Percentiles rank a stretch among this genome's conserved stretches.
These are phyloP conservation scores for Volucella bombylans DNA, from an alignment of 2,888 invertebrate genomes.

Conservation along the genomic window DNA sequence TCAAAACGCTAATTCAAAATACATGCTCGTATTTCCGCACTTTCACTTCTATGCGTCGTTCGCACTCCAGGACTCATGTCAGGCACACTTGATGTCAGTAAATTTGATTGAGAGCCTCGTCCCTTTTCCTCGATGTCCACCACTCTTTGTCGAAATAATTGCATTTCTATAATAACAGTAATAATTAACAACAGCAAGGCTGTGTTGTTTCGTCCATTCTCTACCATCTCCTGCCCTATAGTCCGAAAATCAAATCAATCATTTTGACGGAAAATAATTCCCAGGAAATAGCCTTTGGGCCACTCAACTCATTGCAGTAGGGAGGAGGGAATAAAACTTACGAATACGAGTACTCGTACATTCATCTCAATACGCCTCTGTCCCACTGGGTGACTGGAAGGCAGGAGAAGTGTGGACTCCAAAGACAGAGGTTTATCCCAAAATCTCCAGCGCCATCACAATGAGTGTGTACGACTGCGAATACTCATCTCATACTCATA, in stretches of 20 bases:
- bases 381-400: constrained; percentile 19
- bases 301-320: constrained; percentile 19
- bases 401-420: constrained; percentile 16
- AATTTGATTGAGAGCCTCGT: constrained; percentile 50
- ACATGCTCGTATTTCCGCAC: constrained; percentile 2
- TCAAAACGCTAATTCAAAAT: constrained; percentile 27
- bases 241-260: constrained; percentile 72
- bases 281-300: constrained; percentile 68
- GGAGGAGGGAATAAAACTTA: no score
- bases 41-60: background rate
- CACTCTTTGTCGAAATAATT: constrained; percentile 49
- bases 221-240: background rate
- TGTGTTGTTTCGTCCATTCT: background rate
- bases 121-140: background rate
- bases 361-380: constrained; percentile 8
- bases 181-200: constrained; percentile 52
- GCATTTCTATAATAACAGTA: constrained; percentile 67
- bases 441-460: constrained; percentile 1
- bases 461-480: background rate
- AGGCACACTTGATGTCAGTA: constrained; percentile 51
- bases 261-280: constrained; percentile 72
- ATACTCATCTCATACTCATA: no score
- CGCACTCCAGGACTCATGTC: constrained; percentile 13
- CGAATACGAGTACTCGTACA: background rate
- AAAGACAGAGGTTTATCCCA: constrained; percentile 39